These are phyloP conservation scores for Drosophila imparisetae DNA, from an alignment of 2,888 invertebrate genomes.

Conservation along the genomic window DNA sequence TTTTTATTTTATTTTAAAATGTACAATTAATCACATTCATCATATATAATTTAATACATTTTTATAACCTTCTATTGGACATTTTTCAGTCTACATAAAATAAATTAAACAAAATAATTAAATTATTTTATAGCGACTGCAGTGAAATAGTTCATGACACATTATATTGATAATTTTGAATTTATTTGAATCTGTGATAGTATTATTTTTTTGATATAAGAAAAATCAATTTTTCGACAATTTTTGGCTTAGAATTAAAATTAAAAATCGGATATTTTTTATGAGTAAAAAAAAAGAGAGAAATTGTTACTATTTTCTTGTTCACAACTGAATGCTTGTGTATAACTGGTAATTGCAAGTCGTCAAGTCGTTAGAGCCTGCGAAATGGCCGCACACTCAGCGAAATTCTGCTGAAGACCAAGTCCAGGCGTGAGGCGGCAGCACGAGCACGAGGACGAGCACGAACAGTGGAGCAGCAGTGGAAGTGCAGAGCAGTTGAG, in stretches of 20 bases:
- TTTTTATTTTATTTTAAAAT: neutral
- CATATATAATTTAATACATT: too few species aligned
- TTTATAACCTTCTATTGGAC: rapidly evolving
- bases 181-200: neutral
- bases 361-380: slow-evolving; percentile 63
- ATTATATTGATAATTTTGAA: neutral
- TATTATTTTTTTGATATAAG: too few species aligned
- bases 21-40: too few species aligned
- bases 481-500: neutral
- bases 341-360: slow-evolving; percentile 39
- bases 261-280: neutral
- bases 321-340: neutral
- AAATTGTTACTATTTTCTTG: neutral
- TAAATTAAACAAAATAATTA: neutral
- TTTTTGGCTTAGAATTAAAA: neutral
- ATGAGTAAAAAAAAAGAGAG: rapidly evolving
- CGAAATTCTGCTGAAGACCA: slow-evolving; percentile 62
- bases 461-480: neutral
- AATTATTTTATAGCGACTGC: neutral
- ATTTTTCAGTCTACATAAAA: neutral
- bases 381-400: slow-evolving; percentile 60
- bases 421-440: neutral
- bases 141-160: neutral
- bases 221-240: neutral
- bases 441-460: neutral